Conservation (phyloP, 2,797 vertebrate genomes). For the Enteromius mattozi region DNA sequence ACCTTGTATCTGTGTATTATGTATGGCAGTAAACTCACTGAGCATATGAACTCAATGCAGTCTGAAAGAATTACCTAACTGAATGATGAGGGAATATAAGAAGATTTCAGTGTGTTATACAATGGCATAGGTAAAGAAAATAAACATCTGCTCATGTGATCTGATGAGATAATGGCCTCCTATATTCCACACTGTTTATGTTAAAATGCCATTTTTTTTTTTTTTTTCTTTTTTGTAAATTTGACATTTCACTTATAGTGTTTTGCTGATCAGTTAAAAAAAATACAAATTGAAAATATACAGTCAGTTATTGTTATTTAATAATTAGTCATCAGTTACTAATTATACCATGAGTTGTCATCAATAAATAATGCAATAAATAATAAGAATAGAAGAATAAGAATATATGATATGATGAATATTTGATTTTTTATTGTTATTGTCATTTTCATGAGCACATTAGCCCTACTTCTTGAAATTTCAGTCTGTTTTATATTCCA, state of each 20-base stretch:
- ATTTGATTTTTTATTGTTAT: background rate
- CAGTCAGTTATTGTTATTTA: background rate
- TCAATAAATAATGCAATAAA: background rate
- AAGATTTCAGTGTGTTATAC: background rate
- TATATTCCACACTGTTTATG: background rate
- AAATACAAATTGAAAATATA: too few species aligned
- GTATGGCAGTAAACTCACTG: slow-evolving; percentile 3
- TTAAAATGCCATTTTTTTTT: background rate
- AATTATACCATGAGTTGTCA: background rate
- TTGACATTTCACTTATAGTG: background rate
- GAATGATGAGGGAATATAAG: background rate
- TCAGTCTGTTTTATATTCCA: background rate
- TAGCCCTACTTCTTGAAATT: background rate
- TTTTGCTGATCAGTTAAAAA: background rate
- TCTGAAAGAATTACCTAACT: background rate
- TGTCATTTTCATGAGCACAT: background rate
- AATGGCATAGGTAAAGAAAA: background rate
- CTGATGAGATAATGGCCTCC: background rate
- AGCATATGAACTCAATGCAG: background rate
- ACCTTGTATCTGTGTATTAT: slow-evolving; percentile 15
- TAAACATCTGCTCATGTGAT: background rate
- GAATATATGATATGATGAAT: too few species aligned
- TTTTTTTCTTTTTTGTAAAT: background rate
- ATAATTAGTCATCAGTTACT: background rate
- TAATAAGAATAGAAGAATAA: too few species aligned